phyloP scores from a whole-genome alignment of 2,888 invertebrate species.

The Philereme vetulata region DNA sequence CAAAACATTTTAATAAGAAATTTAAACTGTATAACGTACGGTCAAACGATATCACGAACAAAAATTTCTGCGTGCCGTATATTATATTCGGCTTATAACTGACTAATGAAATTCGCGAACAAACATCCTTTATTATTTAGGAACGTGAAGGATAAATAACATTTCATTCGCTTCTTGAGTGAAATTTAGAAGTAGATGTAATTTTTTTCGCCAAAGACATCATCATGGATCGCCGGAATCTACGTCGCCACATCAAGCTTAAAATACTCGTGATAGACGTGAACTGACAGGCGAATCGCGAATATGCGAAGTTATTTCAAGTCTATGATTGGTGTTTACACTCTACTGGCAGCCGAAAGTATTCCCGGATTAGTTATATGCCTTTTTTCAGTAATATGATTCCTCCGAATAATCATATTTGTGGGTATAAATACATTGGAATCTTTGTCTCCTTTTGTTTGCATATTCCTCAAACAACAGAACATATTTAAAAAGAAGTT shows the following conservation, averaged over 20 bases:
- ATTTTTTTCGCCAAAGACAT: constrained; percentile 49
- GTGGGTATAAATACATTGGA: not conserved
- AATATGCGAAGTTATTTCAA: constrained; percentile 56
- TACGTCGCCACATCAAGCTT: constrained; percentile 40
- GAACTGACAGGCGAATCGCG: constrained; percentile 47
- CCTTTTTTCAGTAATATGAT: constrained; percentile 2
- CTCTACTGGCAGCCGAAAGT: constrained; percentile 55
- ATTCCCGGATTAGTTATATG: constrained; percentile 34
- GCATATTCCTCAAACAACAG: constrained; percentile 46
- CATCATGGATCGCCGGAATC: constrained; percentile 38
- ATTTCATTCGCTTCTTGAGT: constrained; percentile 42
- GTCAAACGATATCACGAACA: constrained; percentile 12
- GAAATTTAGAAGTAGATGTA: constrained; percentile 40
- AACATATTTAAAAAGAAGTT: constrained; percentile 41
- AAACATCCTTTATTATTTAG: constrained; percentile 48
- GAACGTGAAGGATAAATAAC: constrained; percentile 46
- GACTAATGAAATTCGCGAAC: constrained; percentile 27
- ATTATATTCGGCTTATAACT: constrained; percentile 45
- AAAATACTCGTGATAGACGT: constrained; percentile 45
- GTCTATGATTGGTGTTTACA: constrained; percentile 52
- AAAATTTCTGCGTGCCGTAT: constrained; percentile 58
- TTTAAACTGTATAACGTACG: no score
- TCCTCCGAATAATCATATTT: constrained; percentile 9
- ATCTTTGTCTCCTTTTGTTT: constrained; percentile 11
- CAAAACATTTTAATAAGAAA: no score